Conservation (phyloP, 2,888 invertebrate genomes). For the Dichetophora obliterata region DNA sequence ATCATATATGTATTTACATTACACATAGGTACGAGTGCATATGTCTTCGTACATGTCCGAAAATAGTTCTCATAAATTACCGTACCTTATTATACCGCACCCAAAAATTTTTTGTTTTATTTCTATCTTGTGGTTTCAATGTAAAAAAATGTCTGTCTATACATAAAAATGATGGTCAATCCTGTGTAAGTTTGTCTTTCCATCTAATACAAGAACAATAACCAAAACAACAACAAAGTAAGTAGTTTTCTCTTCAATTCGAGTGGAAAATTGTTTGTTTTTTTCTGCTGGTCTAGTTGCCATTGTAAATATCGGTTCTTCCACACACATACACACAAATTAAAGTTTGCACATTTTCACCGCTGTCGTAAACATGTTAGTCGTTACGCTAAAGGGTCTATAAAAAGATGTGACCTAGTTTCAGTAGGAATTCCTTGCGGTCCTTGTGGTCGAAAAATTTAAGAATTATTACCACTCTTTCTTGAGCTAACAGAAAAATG, state of each 20-base stretch:
- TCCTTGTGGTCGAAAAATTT: constrained; percentile 15
- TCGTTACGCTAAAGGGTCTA: neutral
- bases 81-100: neutral
- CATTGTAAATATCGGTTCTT: neutral
- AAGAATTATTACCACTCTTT: constrained; percentile 4
- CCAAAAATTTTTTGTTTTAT: neutral
- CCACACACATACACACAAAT: neutral
- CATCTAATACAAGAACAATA: neutral
- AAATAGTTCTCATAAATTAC: neutral
- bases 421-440: neutral
- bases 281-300: neutral
- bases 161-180: too few relatives aligned
- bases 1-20: neutral
- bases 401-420: constrained; percentile 20
- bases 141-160: too few relatives aligned
- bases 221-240: neutral
- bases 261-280: neutral
- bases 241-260: neutral
- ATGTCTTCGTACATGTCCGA: neutral
- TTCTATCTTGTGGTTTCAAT: too few relatives aligned
- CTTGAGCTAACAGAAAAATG: neutral
- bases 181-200: neutral
- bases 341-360: neutral
- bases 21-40: neutral
- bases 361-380: neutral